Conservation (phyloP, 2,113 vertebrate genomes). For the Thalassoma bifasciatum region DNA sequence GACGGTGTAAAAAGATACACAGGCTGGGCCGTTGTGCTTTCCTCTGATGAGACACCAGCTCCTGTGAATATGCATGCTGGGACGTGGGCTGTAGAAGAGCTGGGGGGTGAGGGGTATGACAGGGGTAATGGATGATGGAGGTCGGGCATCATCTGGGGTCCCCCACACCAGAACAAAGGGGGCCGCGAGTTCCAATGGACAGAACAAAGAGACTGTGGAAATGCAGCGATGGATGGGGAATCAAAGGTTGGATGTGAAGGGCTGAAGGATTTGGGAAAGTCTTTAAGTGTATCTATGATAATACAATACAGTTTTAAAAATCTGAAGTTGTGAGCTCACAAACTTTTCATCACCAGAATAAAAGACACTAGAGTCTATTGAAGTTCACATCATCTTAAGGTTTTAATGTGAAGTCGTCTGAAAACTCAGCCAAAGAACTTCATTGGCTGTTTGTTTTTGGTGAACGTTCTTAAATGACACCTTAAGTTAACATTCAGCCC, state of each 20-base stretch:
- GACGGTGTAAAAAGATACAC: conserved; percentile 66
- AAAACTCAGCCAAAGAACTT: too few species aligned
- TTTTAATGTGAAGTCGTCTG: too few species aligned
- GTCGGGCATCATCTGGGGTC: conserved; percentile 78
- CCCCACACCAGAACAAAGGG: conserved; percentile 62
- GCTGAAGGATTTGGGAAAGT: background rate
- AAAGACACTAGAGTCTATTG: too few species aligned
- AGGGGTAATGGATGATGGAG: conserved; percentile 79
- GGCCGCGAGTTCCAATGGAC: conserved; percentile 51
- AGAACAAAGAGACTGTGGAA: conserved; percentile 70
- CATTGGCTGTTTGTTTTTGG: too few species aligned
- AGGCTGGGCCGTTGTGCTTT: conserved; percentile 65
- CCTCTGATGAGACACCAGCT: conserved; percentile 75
- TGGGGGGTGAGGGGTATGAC: conserved; percentile 66
- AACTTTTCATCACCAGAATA: too few species aligned
- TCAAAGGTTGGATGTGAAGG: background rate
- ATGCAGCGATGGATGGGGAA: conserved; percentile 26
- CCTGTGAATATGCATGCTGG: conserved; percentile 81
- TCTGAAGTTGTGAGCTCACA: too few species aligned
- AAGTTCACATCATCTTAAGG: too few species aligned
- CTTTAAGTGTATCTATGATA: too few species aligned
- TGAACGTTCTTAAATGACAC: too few species aligned
- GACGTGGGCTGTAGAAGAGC: conserved; percentile 48
- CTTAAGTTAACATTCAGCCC: too few species aligned
- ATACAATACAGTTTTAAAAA: too few species aligned